Base-by-base conservation (phyloP, 2,888 invertebrate genomes). In the Cephus rjabovi region DNA sequence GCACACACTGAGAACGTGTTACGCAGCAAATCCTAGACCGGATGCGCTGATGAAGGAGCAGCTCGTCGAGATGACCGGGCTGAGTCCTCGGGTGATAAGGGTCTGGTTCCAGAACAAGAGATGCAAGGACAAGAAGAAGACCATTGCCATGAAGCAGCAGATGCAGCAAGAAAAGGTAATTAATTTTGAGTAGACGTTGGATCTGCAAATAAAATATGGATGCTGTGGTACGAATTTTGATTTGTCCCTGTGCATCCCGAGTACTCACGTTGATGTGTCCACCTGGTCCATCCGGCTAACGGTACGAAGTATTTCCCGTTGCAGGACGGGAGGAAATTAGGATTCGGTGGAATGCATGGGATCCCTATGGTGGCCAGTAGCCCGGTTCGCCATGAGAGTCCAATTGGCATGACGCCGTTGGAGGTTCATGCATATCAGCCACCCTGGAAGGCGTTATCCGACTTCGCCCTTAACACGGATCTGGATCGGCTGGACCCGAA, bases 51-150 rank as follows among this genome's bases (percentile, higher is more conserved):
- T 99, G 98, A 99, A 99, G 93, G 99, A 99, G 92, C 99, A 99
- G 92, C 94, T 99, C 82, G 99, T 99, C 71, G 99, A 99, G 93
- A 98, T 99, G 99, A 99, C 99, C 30, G 96, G 98, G 0, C 95
- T 99, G 76, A 98, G 98, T 88, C 99, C 99, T 33, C 94, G 99
- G 30, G 99, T 99, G 86, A 99, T 99, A 91, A 94, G 99, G 89
- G 99, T 99, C 79, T 99, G 99, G 99, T 99, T 99, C 94, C 99
- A 99, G 93, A 99, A 99, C 93, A 99, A 98, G 92, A 94, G 98
- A 83, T 98, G 98, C 93, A 98, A 98, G 92, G 98, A 98, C 93
- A 98, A 98, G 93, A 98, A 98, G 94, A 96, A 98, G 92, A 98
- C 98, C 77, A 96, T 99, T 76, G 96, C 98, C 88, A 96, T 99